Base-by-base conservation (phyloP, 1,140 invertebrate genomes). In the Bombus sylvicola region DNA sequence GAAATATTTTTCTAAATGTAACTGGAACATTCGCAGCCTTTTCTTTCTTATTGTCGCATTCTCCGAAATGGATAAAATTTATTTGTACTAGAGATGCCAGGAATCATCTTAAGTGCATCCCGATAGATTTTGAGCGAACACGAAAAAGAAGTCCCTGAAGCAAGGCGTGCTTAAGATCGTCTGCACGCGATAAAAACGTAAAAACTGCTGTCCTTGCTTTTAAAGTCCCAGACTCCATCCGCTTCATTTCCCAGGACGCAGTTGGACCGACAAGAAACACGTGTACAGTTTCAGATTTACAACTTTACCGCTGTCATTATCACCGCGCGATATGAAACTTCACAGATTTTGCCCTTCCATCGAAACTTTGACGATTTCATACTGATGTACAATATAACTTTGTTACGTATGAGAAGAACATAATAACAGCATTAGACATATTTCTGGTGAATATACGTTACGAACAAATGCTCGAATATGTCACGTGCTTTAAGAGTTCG, bases 181-280 rank as follows among this genome's bases (percentile, higher is more conserved):
- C 57, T 80, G 77, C 83, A 85, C 77, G 68, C 83, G 83, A 85
- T 85, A 80, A 72, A 79, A 85, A 72, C 66, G 77, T 85, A 85
- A 85, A 68, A 85, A 69, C 53, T 53, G 53, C 31, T 80, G 76
- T 73, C 77, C 83, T 80, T 85, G 83, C 83, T 72, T 85, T 73
- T 66, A 85, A 80, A 71, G 15, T 80, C 41, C 41, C 31, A 31
- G 31, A 62, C 72, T 53, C 68, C 83, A 85, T 80, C 39, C 83
- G 68, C 53, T 80, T 85, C 76, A 85, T 85, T 85, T 80, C 77
- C 83, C 83, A 85, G 83, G 83, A 85, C 77, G 68, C 77, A 25
- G 39, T 18, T n/a, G 43, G 47, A 62, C 39, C 39, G 83, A 62
- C 53, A 22, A 3, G 76, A 31, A 79, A 47, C 83, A 64, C 76